Evolutionary conservation across 1,140 invertebrate species (phyloP).

Genomic region (Nomia melanderi): DNA sequence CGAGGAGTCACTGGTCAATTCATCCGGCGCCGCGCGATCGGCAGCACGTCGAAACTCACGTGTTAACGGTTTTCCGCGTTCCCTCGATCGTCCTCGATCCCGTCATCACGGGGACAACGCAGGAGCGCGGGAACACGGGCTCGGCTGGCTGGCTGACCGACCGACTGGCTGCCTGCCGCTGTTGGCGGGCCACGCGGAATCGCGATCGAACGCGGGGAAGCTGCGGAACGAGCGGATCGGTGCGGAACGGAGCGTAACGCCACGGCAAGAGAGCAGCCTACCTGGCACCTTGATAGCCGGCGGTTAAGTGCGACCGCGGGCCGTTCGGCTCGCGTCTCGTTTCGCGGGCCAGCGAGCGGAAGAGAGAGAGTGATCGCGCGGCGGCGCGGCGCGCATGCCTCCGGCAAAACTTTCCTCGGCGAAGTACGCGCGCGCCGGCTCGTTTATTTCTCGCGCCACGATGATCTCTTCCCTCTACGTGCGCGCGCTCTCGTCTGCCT

Average conservation of each 20-base stretch:
- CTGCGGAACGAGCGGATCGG: not conserved
- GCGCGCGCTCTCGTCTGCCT: not conserved
- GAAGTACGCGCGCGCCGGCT: not conserved
- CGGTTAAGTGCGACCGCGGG: slow-evolving; percentile 73
- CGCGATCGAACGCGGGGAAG: not conserved
- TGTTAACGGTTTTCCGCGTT: not conserved
- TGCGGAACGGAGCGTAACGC: slow-evolving; percentile 12
- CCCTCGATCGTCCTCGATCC: slow-evolving; percentile 11
- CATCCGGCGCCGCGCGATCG: no score
- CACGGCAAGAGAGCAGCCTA: not conserved
- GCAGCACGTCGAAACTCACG: no score
- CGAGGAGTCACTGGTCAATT: no score
- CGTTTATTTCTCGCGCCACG: slow-evolving; percentile 42
- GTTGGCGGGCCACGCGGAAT: not conserved
- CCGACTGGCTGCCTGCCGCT: not conserved
- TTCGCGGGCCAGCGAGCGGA: slow-evolving; percentile 1
- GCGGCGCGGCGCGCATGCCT: slow-evolving; percentile 44
- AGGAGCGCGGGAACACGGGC: slow-evolving; percentile 35
- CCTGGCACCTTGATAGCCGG: slow-evolving; percentile 69
- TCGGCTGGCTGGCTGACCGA: no score
- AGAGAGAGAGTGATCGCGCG: slow-evolving; percentile 2
- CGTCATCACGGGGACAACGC: not conserved
- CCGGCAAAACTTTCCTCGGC: slow-evolving; percentile 32
- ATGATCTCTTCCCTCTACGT: not conserved
- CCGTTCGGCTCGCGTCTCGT: not conserved